Evolutionary conservation across 2,888 invertebrate genomes (phyloP).

Genomic region (Lathronympha strigana): DNA sequence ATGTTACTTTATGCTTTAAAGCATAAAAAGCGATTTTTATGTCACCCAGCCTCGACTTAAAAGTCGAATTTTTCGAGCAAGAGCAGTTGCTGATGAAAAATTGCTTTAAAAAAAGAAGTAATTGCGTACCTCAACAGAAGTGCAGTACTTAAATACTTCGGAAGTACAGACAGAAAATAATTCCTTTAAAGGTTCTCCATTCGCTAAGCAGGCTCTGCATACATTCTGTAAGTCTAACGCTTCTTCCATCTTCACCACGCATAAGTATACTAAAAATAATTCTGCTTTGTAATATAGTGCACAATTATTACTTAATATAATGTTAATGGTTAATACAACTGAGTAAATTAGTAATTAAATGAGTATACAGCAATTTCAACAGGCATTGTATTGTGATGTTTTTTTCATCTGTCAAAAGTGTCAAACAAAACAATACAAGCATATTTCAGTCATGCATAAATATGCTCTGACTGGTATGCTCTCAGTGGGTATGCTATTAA

Average conservation of each 20-base stretch:
- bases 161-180: slow-evolving; percentile 71
- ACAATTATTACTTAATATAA: not conserved
- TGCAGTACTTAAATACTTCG: slow-evolving; percentile 76
- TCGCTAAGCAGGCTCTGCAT: slow-evolving; percentile 75
- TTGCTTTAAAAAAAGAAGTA: not conserved
- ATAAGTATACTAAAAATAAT: not conserved
- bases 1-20: too few species aligned
- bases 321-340: not conserved
- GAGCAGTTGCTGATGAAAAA: too few species aligned
- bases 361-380: not conserved
- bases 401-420: not conserved
- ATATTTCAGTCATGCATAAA: slow-evolving; percentile 7
- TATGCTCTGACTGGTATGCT: too few species aligned
- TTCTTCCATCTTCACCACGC: slow-evolving; percentile 53
- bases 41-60: too few species aligned
- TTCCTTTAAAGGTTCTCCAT: slow-evolving; percentile 70
- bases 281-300: not conserved
- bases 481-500: too few species aligned
- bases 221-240: slow-evolving; percentile 68
- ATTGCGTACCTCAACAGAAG: slow-evolving; percentile 73
- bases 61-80: too few species aligned
- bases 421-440: slow-evolving; percentile 6
- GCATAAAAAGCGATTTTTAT: too few species aligned
- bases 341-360: not conserved
- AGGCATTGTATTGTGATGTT: too few species aligned